Evolutionary conservation across 2,797 vertebrate genomes (phyloP).

Genomic region (Karalla daura): DNA sequence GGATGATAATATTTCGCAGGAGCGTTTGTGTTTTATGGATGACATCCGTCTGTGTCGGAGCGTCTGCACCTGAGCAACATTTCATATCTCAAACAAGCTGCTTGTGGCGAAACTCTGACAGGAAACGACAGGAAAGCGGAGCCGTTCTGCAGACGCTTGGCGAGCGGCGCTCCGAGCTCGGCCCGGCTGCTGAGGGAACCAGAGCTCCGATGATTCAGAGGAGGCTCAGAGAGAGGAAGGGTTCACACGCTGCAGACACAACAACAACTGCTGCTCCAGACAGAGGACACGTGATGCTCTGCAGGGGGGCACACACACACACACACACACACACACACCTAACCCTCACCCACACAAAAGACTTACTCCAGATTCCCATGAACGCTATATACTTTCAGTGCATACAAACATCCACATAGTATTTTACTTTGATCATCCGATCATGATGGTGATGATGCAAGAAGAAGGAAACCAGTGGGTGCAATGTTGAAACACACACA

Average conservation of each 20-base stretch:
- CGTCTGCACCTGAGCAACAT: slow-evolving; percentile 40
- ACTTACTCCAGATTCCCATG: too few relatives aligned
- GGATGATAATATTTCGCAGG: slow-evolving; percentile 38
- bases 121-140: slow-evolving; percentile 68
- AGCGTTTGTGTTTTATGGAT: slow-evolving; percentile 13
- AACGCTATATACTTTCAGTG: too few relatives aligned
- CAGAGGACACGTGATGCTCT: too few relatives aligned
- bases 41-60: slow-evolving; percentile 20
- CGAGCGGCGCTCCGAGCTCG: too few relatives aligned
- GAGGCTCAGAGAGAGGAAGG: slow-evolving; percentile 14
- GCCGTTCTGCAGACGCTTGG: slow-evolving; percentile 67
- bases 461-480: too few relatives aligned
- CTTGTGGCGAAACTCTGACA: slow-evolving; percentile 43
- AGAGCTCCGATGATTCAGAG: slow-evolving; percentile 50
- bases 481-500: too few relatives aligned
- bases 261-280: too few relatives aligned
- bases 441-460: too few relatives aligned
- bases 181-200: slow-evolving; percentile 48
- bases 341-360: too few relatives aligned
- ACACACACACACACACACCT: too few relatives aligned
- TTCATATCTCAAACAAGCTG: slow-evolving; percentile 44
- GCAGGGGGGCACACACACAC: slow-evolving; percentile 37
- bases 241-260: slow-evolving; percentile 55
- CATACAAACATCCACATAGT: too few relatives aligned
- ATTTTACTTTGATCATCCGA: too few relatives aligned